A percentile compares a stretch with the other conserved stretches of the same genome.
These are phyloP conservation scores for Meganola albula DNA, from an alignment of 2,888 invertebrate genomes.

Conservation along the genomic window DNA sequence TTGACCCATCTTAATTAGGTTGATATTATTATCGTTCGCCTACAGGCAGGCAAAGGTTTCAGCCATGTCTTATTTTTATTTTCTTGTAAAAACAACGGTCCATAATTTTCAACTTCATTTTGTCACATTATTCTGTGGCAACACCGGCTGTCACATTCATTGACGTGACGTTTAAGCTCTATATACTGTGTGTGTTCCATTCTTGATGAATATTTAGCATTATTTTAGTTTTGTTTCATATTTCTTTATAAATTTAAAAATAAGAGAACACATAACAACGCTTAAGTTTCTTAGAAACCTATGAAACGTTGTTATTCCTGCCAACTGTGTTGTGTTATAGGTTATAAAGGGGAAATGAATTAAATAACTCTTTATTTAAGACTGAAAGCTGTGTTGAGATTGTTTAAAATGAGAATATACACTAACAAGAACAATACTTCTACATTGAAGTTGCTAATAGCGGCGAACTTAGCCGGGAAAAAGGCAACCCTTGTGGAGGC, in stretches of 20 bases:
- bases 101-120: no score
- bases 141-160: no score
- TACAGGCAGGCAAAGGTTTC: no score
- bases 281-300: no score
- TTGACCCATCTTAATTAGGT: no score
- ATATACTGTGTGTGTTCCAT: no score
- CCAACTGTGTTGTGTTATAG: constrained; percentile 26
- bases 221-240: neutral
- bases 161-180: no score
- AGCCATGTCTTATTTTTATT: no score
- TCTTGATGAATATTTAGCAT: no score
- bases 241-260: neutral
- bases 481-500: constrained; percentile 77
- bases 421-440: constrained; percentile 88
- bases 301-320: constrained; percentile 10
- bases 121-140: no score
- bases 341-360: constrained; percentile 30
- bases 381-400: constrained; percentile 31
- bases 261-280: neutral
- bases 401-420: constrained; percentile 83
- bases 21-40: no score
- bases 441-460: constrained; percentile 84
- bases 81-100: no score
- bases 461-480: constrained; percentile 81
- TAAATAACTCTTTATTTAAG: constrained; percentile 23